Evolutionary conservation across 2,888 invertebrate genomes (phyloP).

Genomic region (Epirrhoe tristata): DNA sequence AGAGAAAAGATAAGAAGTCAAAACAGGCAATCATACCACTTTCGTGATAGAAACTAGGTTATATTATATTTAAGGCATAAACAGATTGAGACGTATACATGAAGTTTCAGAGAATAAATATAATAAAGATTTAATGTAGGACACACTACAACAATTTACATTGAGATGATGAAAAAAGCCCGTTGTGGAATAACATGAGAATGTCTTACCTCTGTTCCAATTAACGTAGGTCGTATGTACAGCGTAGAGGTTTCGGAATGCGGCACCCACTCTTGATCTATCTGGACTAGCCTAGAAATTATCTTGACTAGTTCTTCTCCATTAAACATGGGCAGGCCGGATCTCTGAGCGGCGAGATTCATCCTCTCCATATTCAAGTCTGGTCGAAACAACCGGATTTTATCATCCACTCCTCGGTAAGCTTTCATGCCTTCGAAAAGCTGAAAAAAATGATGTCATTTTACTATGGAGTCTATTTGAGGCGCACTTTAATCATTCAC

Average conservation of each 20-base stretch:
- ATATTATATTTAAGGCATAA: background rate
- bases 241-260: slow-evolving; percentile 95
- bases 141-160: no score
- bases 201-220: slow-evolving; percentile 96
- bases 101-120: background rate
- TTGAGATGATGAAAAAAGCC: background rate
- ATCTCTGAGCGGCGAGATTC: slow-evolving; percentile 93
- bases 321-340: slow-evolving; percentile 96
- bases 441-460: slow-evolving; percentile 79
- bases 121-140: no score
- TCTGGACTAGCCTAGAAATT: slow-evolving; percentile 92
- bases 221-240: slow-evolving; percentile 97
- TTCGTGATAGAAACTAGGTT: background rate
- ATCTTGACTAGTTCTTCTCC: slow-evolving; percentile 94
- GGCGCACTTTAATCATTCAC: no score
- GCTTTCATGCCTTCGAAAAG: slow-evolving; percentile 99
- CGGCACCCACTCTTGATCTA: slow-evolving; percentile 99
- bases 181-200: background rate
- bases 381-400: slow-evolving; percentile 97
- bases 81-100: background rate
- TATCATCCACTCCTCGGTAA: slow-evolving; percentile 96
- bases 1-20: background rate
- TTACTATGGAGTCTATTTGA: background rate
- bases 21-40: background rate
- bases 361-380: slow-evolving; percentile 97